Evolutionary conservation across 2,113 vertebrate species (phyloP), one percentile per base, ranked within the genome.

Genomic region (Heterochromis multidens): DNA sequence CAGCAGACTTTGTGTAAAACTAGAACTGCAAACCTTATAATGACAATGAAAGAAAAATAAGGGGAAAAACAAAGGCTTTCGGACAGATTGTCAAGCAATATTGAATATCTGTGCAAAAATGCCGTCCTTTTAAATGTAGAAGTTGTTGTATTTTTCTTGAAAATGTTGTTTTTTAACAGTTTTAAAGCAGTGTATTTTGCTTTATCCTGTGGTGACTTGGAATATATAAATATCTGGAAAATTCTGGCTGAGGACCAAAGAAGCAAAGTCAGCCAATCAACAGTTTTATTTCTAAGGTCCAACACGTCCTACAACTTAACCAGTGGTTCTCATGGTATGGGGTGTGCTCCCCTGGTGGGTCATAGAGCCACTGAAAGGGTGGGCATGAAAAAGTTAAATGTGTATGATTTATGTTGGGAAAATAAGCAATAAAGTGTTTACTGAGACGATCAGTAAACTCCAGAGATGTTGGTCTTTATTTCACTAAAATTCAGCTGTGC

Each of bases 61-160:
- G 10, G 31, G 29, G 33, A 35, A n/a, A 13, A 37, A 35, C 21
- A 65, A 65, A 63, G 61, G 13, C 7, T 21, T 37, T 13, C 11
- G 35, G n/a, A 65, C 35, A 65, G 62, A 37, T 65, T 65, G 62
- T 25, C 19, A 65, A 13, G 62, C 35, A 65, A 40, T 33, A 1
- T 63, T 63, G 33, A 63, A 35, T 65, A 65, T 65, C 62, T 67
- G 35, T 67, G n/a, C n/a, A 67, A 43, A 67, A 67, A 65, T 40
- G 61, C 61, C 37, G 6, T 63, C 61, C 35, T 65, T 23, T 65
- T 65, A 40, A 40, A 65, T 67, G 35, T 43, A 37, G 0, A 65
- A 40, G 33, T 9, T n/a, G 6, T 37, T 65, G 37, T 0, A 5
- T 6, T 6, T 6, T 5, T 49, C 6, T 16, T 17, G 7, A 37